Evolutionary conservation across 2,888 invertebrate genomes (phyloP), one percentile per base, ranked within the genome.

Genomic region (Harpalus rufipes): DNA sequence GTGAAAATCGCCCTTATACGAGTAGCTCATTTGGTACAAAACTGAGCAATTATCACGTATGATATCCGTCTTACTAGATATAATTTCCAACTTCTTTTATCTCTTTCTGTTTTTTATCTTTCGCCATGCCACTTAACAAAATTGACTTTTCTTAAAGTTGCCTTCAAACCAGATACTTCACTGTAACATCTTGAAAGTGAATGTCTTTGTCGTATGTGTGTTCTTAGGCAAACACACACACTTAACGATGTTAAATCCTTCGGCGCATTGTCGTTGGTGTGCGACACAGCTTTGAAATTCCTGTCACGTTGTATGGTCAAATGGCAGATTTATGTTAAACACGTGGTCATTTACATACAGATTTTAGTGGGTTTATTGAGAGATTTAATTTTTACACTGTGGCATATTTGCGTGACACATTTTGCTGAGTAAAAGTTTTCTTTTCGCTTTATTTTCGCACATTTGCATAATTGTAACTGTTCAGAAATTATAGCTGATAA

Each of bases 311-410:
- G 12, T 7, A 39, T 39, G 68, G 68, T 32, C 39, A 68, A 68
- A 68, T 68, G 39, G 39, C 12, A 5, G 68, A 25, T 68, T 68
- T 68, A 68, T 68, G 68, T 32, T 39, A 39, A 68, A n/a, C n/a
- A 68, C 68, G 68, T 68, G 68, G 68, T 39, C 39, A 68, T 68
- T 68, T 68, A 2, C 4, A 25, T 5, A 7, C 68, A 12, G 39
- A 68, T 68, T 68, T 39, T 14, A 68, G n/a, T 68, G 7, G 68
- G 14, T 18, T 18, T 21, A 61, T 61, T 61, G 21, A 16, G 61
- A 61, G 21, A 39, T 68, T 68, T 68, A 68, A 61, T 61, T 61
- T 61, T 21, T 61, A 58, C 44, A 44, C 44, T 44, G 44, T 44
- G 44, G 10, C 44, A 44, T 44, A 44, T 44, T 44, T 44, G 1